Base-by-base conservation (phyloP, 2,888 invertebrate species). In the Papilio protenor region DNA sequence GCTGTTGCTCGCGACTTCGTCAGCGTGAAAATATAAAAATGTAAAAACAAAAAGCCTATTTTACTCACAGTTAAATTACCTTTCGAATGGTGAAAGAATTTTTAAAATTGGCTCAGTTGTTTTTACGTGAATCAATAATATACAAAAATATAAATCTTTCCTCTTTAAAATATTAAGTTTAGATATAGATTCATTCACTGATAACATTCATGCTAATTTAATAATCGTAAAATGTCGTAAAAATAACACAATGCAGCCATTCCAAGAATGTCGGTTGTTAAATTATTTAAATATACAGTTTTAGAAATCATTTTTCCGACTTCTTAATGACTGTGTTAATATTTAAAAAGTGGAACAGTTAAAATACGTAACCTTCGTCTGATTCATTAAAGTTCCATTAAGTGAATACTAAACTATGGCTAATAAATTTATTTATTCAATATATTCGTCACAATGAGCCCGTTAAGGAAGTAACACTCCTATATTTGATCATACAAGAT, bases 401-500 rank as follows among this genome's bases (percentile, higher is more conserved):
- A 77, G 57, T 16, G 27, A 45, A 45, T 55, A 66, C 64, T 12
- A 2, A 57, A 52, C 23, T 73, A 64, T 23, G 18, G 64, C 73
- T 57, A 73, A 77, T 77, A 57, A n/a, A 64, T 77, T 73, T 18
- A 77, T 77, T 66, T 73, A 77, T 73, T 77, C 73, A 73, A 73
- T 73, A 45, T 64, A 77, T 73, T 52, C 55, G 52, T 73, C 64
- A 64, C 72, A 61, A 55, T 55, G 45, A 40, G 33, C 71, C 73
- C 55, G 72, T 33, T 47, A 72, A 72, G 23, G 76, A 76, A 71
- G 33, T 49, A 59, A 73, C 77, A 21, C 61, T 23, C 33, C 33
- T 57, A 33, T n/a, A 73, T 55, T 64, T 11, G 61, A 71, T 12
- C 14, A 23, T 10, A 45, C 8, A 10, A 72, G 27, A 72, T 76